These are phyloP conservation scores for Hyppa rectilinea DNA, from an alignment of 2,888 invertebrate genomes.

Conservation along the genomic window DNA sequence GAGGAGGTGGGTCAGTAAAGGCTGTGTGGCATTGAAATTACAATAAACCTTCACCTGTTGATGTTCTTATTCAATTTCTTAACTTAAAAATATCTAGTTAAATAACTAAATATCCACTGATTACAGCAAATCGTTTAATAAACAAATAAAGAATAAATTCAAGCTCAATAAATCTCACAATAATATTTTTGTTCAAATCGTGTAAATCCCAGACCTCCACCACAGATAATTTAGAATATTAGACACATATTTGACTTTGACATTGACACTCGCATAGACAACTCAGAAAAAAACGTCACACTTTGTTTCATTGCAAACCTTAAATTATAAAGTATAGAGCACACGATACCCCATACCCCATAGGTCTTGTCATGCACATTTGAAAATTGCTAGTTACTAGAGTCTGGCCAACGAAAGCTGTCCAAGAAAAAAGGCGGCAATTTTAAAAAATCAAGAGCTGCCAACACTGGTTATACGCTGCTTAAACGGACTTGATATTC, in stretches of 20 bases:
- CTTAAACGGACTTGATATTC: no score
- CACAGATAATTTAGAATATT: slow-evolving; percentile 31
- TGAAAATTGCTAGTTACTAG: no score
- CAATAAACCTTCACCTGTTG: slow-evolving; percentile 70
- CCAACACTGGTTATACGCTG: no score
- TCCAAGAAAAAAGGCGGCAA: no score
- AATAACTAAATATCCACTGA: not conserved
- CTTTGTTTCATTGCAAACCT: no score
- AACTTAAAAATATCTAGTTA: slow-evolving; percentile 15
- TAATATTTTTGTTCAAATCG: slow-evolving; percentile 59
- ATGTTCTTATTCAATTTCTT: slow-evolving; percentile 36
- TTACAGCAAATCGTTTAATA: not conserved
- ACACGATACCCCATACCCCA: no score
- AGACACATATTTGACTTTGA: no score
- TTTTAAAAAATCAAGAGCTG: no score
- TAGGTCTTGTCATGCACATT: no score
- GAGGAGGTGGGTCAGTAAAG: slow-evolving; percentile 63
- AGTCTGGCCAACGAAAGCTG: no score
- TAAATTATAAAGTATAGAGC: no score
- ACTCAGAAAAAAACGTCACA: not conserved
- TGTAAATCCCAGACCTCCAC: slow-evolving; percentile 9
- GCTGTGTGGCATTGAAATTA: slow-evolving; percentile 67
- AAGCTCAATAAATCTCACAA: slow-evolving; percentile 39
- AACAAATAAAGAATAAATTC: slow-evolving; percentile 1
- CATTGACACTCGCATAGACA: slow-evolving; percentile 4